Base-by-base conservation (phyloP, 1,140 invertebrate species). In the Eurosta solidaginis region DNA sequence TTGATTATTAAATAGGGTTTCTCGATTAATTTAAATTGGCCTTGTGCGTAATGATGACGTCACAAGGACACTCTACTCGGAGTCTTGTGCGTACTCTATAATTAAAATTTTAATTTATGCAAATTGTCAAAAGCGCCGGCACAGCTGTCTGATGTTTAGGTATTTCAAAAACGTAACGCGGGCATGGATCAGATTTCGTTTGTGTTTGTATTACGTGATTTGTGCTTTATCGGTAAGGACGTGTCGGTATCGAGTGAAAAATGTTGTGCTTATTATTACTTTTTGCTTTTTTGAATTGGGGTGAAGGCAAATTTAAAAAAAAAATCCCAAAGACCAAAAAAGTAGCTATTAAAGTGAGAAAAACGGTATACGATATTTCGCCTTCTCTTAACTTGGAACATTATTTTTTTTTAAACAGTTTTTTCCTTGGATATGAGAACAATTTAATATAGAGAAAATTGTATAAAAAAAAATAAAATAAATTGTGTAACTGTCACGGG, bases 21-120 rank as follows among this genome's bases (percentile, higher is more conserved):
- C 25, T 68, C 59, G 59, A 68, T 40, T 68, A 68, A 68, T 68
- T 68, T 68, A 29, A 40, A 68, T 68, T 68, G 59, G 59, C 59
- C 59, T 68, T 68, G 59, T 33, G n/a, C 10, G 59, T 7, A n/a
- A n/a, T n/a, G 27, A 9, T 68, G 59, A 68, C 59, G 59, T 68
- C 59, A 68, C 59, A 68, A 68, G 59, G 59, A 68, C 59, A 68
- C n/a, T 40, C 33, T n/a, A 33, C 0, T 0, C 29, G 54, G 7
- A 14, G 59, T 40, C 33, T 40, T 68, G 59, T 42, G 40, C 59
- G 22, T 36, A 27, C 59, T n/a, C n/a, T 82, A 84, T 84, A 85
- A 85, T 85, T 85, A 85, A 85, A 80, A 83, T 85, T 85, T 85
- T 85, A 85, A 85, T 85, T 85, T 85, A 85, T 85, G 84, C 84